Base-by-base conservation (phyloP, 2,888 invertebrate genomes). In the Cheilosia variabilis region DNA sequence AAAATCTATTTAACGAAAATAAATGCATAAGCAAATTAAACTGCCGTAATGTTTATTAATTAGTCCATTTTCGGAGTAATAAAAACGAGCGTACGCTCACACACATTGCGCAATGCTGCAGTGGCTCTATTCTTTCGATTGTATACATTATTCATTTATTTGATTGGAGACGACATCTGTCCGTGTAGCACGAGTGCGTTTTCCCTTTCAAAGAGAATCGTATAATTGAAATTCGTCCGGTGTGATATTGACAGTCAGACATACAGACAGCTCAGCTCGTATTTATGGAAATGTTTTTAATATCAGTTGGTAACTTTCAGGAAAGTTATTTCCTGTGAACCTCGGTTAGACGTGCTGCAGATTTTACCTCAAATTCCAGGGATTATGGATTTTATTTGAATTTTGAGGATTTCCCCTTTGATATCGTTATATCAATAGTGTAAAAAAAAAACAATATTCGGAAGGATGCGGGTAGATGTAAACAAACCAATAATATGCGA, bases 11-110 rank as follows among this genome's bases (percentile, higher is more conserved):
- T 6, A 47, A 75, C 22, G 43, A 45, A 73, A 65, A 75, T 37
- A 47, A 57, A 57, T 41, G 50, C 60, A 53, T 77, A 72, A 50
- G 62, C 72, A 55, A 78, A 83, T 78, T 55, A 60, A 83, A 52
- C 60, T 76, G 62, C 66, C 62, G 62, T 83, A 73, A 77, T 72
- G 77, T 65, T 82, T 77, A 65, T 75, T 77, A 82, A 72, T 73
- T 72, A 78, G 43, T 68, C 41, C 68, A 45, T 62, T 71, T 82
- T 82, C 53, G 71, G 77, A 65, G 52, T 43, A 52, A 47, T 73
- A 62, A 71, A 66, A 58, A 13, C 50, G 53, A 31, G 13, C 31
- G 57, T 19, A 53, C 27, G n/a, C 43, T 57, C 53, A 24, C 41
- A 58, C 3, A 43, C 22, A 53, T 57, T 76, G 76, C 69, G 62